phyloP scores from a whole-genome alignment of 1,140 invertebrate species.

The Zaprionus davidi region DNA sequence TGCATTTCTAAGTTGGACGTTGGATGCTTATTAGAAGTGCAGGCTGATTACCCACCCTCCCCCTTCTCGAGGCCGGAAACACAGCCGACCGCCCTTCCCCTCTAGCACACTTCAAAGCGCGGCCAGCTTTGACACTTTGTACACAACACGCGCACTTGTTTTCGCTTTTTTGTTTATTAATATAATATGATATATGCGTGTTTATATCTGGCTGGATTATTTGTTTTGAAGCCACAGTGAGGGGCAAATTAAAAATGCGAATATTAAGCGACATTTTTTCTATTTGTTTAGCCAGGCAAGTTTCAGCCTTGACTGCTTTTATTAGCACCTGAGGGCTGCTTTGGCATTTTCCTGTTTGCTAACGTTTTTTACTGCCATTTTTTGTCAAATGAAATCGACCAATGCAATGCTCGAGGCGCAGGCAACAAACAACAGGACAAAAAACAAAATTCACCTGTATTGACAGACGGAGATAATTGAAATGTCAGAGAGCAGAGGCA shows the following conservation, averaged over 20 bases:
- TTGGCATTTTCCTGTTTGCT: neutral
- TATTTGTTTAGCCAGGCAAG: slow-evolving; percentile 33
- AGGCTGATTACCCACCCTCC: slow-evolving; percentile 12
- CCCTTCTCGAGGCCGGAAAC: neutral
- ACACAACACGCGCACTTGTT: slow-evolving; percentile 7
- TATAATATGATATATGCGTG: neutral
- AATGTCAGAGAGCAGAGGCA: slow-evolving; percentile 1
- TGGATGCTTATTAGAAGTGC: slow-evolving; percentile 48
- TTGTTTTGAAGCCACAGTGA: slow-evolving; percentile 39
- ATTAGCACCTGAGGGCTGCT: slow-evolving; percentile 6
- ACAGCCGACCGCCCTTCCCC: neutral
- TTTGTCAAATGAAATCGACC: slow-evolving; percentile 4
- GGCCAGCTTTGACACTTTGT: slow-evolving; percentile 30
- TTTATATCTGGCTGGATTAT: slow-evolving; percentile 26
- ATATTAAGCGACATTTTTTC: slow-evolving; percentile 52
- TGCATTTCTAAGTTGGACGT: slow-evolving; percentile 70
- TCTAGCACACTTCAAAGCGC: neutral
- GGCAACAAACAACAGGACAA: neutral
- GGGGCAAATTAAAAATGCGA: slow-evolving; percentile 38
- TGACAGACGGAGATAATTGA: slow-evolving; percentile 7
- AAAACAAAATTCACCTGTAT: slow-evolving; percentile 1
- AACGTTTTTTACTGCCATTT: neutral
- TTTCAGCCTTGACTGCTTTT: neutral
- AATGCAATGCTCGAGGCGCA: neutral
- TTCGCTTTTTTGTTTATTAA: slow-evolving; percentile 24